Evolutionary conservation across 2,113 vertebrate genomes (phyloP), one percentile per base, ranked within the genome.

Genomic region (Toxotes chatareus): DNA sequence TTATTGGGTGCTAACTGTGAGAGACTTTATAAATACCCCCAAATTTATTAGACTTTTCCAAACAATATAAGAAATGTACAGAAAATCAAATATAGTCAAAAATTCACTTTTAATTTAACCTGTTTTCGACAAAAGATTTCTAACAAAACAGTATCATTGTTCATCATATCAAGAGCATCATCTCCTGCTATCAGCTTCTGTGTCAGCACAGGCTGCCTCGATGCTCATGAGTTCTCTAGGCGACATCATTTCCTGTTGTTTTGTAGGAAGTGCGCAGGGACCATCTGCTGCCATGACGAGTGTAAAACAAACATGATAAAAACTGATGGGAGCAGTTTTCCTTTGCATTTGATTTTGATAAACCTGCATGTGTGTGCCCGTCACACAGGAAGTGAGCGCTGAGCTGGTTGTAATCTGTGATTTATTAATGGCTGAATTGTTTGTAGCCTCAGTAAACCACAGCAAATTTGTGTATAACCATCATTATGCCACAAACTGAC

Each of bases 301-400:
- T 12, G 36, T 36, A 73, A 78, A 73, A 21, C 36, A 80, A 82
- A 83, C 75, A 82, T 51, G 51, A 65, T 76, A 60, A 47, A 79
- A 72, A 34, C 69, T 46, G 64, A 83, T 59, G 16, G 62, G 31
- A 21, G 44, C 63, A 56, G 46, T 46, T 82, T 72, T 55, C 42
- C 32, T 14, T 36, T n/a, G 7, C 7, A 9, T 51, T 9, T 0
- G 49, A 8, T 21, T 5, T 3, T 51, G 7, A n/a, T 51, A n/a
- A 51, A 51, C 19, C 17, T n/a, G 63, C 32, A 59, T 70, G 49
- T 65, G 55, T 72, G 49, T 19, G 19, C 7, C 19, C 66, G 66
- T 72, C 27, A 27, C 27, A 27, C 27, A 27, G 65, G 47, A 60
- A 46, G 51, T 31, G 16, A 31, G 40, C 3, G 13, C 21, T 6